Percentiles rank a stretch among this genome's conserved stretches.
phyloP scores from a whole-genome alignment of 2,888 invertebrate species.

The Lordiphosa fenestrarum region DNA sequence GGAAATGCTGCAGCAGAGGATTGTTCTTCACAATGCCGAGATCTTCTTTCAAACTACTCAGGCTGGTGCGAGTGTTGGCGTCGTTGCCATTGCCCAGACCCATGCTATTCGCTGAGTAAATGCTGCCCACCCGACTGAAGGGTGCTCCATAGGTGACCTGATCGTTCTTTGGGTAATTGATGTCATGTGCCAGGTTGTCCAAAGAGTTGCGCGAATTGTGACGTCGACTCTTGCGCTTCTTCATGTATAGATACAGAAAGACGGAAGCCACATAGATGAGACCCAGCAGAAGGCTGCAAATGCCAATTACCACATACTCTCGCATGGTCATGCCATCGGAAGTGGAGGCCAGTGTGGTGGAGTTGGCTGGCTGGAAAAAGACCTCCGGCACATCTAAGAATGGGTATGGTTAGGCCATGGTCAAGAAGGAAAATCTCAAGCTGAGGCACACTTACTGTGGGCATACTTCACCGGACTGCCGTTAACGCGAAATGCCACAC shows the following conservation, averaged over 20 bases:
- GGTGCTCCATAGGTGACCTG: slow-evolving; percentile 79
- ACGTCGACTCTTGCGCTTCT: slow-evolving; percentile 82
- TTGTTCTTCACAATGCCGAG: slow-evolving; percentile 90
- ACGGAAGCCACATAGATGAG: slow-evolving; percentile 93
- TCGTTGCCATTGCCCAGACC: slow-evolving; percentile 63
- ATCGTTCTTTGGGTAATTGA: slow-evolving; percentile 81
- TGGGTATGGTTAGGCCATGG: not conserved
- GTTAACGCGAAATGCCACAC: slow-evolving; percentile 92
- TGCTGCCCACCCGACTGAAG: slow-evolving; percentile 78
- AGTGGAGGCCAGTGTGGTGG: slow-evolving; percentile 80
- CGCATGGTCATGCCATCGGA: slow-evolving; percentile 85
- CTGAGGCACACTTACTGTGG: slow-evolving; percentile 82
- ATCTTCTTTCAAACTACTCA: slow-evolving; percentile 82
- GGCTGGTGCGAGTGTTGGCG: slow-evolving; percentile 66
- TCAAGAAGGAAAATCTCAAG: not conserved
- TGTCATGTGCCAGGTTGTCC: slow-evolving; percentile 79
- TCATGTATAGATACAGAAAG: slow-evolving; percentile 89
- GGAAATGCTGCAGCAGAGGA: slow-evolving; percentile 86
- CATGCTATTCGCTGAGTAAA: slow-evolving; percentile 76
- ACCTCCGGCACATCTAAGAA: slow-evolving; percentile 88
- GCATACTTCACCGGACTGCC: slow-evolving; percentile 87
- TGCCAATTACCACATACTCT: slow-evolving; percentile 91
- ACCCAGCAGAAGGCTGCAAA: slow-evolving; percentile 91
- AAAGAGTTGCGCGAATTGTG: slow-evolving; percentile 75
- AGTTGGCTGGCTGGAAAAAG: slow-evolving; percentile 84